Evolutionary conservation across 1,140 invertebrate genomes (phyloP), one percentile per base, ranked within the genome.

Genomic region (Zaprionus capensis): DNA sequence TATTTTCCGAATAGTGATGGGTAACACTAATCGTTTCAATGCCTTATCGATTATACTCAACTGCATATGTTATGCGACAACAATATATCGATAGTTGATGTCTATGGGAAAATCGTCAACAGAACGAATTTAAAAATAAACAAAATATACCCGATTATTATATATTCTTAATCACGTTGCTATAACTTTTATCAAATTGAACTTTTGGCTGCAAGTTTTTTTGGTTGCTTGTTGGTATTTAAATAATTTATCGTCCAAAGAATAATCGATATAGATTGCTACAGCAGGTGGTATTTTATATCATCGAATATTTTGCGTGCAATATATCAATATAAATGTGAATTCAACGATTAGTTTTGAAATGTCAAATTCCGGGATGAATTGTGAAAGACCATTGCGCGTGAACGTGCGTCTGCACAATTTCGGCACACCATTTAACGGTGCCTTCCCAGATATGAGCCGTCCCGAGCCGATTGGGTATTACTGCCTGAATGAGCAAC

Each of bases 391-490:
- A 15, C 15, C 17, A 0, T 36, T 71, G 20, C 15, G 17, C 58
- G 17, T 71, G 1, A 46, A 76, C 4, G 38, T 72, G 17, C 69
- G 38, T 4, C 26, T 72, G 11, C 69, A 76, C 44, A 55, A 44
- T n/a, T 56, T 55, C 1, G 74, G 70, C 2, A 24, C 12, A 11
- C 31, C 20, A 31, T 72, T 31, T 22, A 1, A 2, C 2, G 74
- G 62, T 20, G 7, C 17, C 4, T 87, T 87, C 15, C 83, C 83
- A 0, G 6, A 34, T 0, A 38, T 87, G 0, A 71, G 36, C 20
- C 65, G 58, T 0, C 84, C 84, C 1, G 11, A 51, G 22, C 64
- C 78, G 15, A 57, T 83, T 24, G 84, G 84, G 0, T 64, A 36
- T 17, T 81, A 24, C 31, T 71, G 81, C 62, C 15, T 84, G 0